Percentiles rank a stretch among this genome's conserved stretches.
phyloP scores from a whole-genome alignment of 2,113 vertebrate genomes.

The Prochilodus magdalenae region DNA sequence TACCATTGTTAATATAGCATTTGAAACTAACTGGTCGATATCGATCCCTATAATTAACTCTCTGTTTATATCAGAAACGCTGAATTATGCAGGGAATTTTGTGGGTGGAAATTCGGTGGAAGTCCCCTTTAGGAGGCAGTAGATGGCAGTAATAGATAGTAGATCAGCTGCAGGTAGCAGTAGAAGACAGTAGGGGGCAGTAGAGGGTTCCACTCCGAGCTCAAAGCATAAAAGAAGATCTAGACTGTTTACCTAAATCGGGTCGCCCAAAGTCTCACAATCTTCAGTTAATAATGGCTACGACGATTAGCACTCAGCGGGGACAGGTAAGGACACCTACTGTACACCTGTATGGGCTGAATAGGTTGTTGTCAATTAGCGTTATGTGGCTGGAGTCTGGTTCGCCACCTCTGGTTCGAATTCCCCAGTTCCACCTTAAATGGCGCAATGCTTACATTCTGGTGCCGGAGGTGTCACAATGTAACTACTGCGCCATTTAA shows the following conservation, averaged over 20 bases:
- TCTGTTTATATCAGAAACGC: no score
- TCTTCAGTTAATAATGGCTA: conserved; percentile 63
- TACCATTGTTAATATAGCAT: no score
- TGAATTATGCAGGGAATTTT: no score
- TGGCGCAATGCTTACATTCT: no score
- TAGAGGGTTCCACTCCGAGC: background rate
- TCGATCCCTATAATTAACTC: no score
- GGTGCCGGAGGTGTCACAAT: no score
- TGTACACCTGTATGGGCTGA: background rate
- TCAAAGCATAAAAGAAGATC: conserved; percentile 1
- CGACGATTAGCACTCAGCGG: conserved; percentile 74
- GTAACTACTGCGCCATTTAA: background rate
- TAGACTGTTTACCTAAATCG: background rate
- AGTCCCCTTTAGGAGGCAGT: background rate
- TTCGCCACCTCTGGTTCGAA: no score
- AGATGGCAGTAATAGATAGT: background rate
- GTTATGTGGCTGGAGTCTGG: no score
- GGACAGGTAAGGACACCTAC: conserved; percentile 66
- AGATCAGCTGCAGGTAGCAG: background rate
- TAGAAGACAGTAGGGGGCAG: background rate
- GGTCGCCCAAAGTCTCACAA: background rate
- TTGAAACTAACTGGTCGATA: no score
- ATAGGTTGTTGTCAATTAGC: no score
- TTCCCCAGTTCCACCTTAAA: no score
- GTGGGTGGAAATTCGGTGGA: no score